Conservation (phyloP, 2,113 vertebrate genomes). For the Syrrhaptes paradoxus region DNA sequence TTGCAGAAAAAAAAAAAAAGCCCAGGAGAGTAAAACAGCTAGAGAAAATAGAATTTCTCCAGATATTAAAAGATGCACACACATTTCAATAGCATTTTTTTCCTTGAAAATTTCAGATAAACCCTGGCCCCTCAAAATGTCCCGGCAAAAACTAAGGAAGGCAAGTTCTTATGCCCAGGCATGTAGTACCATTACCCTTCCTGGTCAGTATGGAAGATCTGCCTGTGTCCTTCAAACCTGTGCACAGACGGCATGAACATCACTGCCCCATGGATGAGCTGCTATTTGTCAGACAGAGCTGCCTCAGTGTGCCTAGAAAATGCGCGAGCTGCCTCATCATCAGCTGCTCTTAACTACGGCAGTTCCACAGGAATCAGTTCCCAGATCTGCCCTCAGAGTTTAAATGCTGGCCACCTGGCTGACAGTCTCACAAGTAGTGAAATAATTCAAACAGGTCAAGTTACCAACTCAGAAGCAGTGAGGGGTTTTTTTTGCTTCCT, state of each 20-base stretch:
- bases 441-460: conserved; percentile 55
- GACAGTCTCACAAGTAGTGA: not conserved
- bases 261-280: not conserved
- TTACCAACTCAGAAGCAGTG: conserved; percentile 1
- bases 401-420: not conserved
- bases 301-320: not conserved
- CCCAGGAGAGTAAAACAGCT: not conserved
- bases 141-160: not conserved
- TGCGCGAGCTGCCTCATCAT: not conserved
- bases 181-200: not conserved
- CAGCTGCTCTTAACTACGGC: not conserved
- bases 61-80: not conserved
- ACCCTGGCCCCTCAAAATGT: not conserved
- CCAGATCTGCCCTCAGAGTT: not conserved
- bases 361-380: not conserved
- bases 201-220: not conserved
- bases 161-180: not conserved
- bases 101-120: not conserved
- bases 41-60: not conserved
- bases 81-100: not conserved
- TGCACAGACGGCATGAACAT: not conserved
- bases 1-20: not conserved
- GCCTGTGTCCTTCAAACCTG: not conserved
- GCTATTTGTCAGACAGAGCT: not conserved
- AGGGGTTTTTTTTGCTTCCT: not conserved